A percentile compares a stretch with the other conserved stretches of the same genome.
Evolutionary conservation across 2,888 invertebrate genomes (phyloP).

Genomic region (Drosophila macrospina): DNA sequence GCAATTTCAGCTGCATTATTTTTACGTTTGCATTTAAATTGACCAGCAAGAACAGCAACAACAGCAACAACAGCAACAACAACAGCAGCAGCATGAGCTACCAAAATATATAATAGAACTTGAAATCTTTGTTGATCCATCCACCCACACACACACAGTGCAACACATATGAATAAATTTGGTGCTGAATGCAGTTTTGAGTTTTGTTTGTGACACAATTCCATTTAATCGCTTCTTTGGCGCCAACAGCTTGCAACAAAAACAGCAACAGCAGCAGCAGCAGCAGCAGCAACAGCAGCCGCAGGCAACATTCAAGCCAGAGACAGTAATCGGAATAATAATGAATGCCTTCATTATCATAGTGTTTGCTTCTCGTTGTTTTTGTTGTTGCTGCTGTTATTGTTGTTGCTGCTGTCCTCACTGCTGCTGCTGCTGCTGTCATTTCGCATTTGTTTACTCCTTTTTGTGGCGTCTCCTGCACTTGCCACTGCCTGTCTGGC

Average conservation of each 20-base stretch:
- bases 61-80: background rate
- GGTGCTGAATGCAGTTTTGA: slow-evolving; percentile 48
- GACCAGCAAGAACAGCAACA: slow-evolving; percentile 21
- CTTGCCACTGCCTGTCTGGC: slow-evolving; percentile 22
- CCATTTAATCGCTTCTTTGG: slow-evolving; percentile 83
- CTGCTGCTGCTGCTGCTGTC: slow-evolving; percentile 35
- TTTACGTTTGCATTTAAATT: slow-evolving; percentile 67
- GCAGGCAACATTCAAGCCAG: slow-evolving; percentile 35
- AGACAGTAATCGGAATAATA: slow-evolving; percentile 74
- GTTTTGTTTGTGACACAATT: slow-evolving; percentile 79
- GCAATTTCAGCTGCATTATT: slow-evolving; percentile 73
- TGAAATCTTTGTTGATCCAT: too few relatives aligned
- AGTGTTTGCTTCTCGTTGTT: slow-evolving; percentile 50
- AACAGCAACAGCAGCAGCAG: slow-evolving; percentile 33
- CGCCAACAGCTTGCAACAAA: slow-evolving; percentile 61
- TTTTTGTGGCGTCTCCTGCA: slow-evolving; percentile 48
- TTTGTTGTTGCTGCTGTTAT: slow-evolving; percentile 21
- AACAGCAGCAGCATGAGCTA: background rate
- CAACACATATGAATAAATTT: slow-evolving; percentile 60
- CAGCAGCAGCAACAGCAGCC: slow-evolving; percentile 37
- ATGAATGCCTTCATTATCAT: slow-evolving; percentile 79
- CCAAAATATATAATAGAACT: slow-evolving; percentile 14
- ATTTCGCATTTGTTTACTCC: slow-evolving; percentile 61
- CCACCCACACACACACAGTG: slow-evolving; percentile 11
- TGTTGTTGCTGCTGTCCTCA: slow-evolving; percentile 25